Evolutionary conservation across 2,888 invertebrate species (phyloP), one percentile per base, ranked within the genome.

Genomic region (Selenia dentaria): DNA sequence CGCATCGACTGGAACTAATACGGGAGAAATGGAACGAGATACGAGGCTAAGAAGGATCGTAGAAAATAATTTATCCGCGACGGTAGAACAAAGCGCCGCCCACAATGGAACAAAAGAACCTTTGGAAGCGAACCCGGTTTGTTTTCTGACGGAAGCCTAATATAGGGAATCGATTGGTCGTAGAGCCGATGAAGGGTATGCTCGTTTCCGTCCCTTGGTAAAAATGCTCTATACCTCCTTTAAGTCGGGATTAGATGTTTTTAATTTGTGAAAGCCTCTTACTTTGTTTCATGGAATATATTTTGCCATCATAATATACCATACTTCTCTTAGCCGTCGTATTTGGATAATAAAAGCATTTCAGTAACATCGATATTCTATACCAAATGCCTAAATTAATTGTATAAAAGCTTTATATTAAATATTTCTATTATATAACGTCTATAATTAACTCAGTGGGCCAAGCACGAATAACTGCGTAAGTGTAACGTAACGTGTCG

Each of bases 1-100:
- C 84, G 81, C 87, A 89, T 84, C 82, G 83, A 71, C 79, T 87
- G 89, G 87, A 88, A 90, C 89, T 89, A 90, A 90, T 85, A 83
- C 83, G 89, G 75, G 74, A 83, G 84, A 87, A 88, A 90, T 89
- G 87, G 85, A 85, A 87, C 81, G 80, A 79, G 86, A 87, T 82
- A 78, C 80, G 78, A 80, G 31, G 82, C 74, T 77, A 79, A 86
- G 80, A 79, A 82, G 84, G 84, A 84, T 83, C 80, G 80, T 83
- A 83, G 85, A 84, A 87, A 86, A 88, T 88, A 86, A 89, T 89
- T 88, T 87, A 86, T 83, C 81, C 79, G 79, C 79, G 79, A 80
- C 78, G 76, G 70, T 79, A 81, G 87, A 89, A 89, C 89, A 89
- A 89, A 86, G 80, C 81, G 69, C 67, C 74, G 70, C 72, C 69